phyloP scores from a whole-genome alignment of 2,797 vertebrate species.

The Chiroxiphia lanceolata region DNA sequence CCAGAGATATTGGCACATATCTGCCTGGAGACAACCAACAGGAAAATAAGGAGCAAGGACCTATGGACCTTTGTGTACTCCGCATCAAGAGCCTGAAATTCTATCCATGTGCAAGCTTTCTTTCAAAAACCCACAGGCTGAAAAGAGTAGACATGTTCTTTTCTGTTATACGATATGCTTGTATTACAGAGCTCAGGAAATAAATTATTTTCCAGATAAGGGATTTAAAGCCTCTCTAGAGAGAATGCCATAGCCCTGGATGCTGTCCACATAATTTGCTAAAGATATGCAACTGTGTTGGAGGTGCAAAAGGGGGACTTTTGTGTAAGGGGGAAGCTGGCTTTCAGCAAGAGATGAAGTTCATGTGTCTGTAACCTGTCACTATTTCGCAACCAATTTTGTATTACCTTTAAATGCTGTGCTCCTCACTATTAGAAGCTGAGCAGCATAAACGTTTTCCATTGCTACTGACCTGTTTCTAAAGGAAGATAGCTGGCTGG shows the following conservation, averaged over 20 bases:
- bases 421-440: not conserved
- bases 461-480: not conserved
- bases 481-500: not conserved
- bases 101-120: not conserved
- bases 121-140: not conserved
- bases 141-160: not conserved
- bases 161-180: not conserved
- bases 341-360: not conserved
- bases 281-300: not conserved
- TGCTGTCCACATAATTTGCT: not conserved
- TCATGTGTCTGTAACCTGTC: not conserved
- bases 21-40: not conserved
- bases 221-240: not conserved
- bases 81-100: not conserved
- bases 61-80: not conserved
- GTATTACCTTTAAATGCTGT: not conserved
- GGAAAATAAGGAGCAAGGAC: not conserved
- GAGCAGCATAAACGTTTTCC: rapidly evolving
- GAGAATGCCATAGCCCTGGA: not conserved
- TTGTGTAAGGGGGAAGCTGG: not conserved
- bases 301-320: not conserved
- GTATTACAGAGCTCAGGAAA: not conserved
- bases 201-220: not conserved
- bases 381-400: not conserved
- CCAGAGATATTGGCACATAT: not conserved